These are phyloP conservation scores for Pseudopipra pipra DNA, from an alignment of 2,113 vertebrate species.

Conservation along the genomic window DNA sequence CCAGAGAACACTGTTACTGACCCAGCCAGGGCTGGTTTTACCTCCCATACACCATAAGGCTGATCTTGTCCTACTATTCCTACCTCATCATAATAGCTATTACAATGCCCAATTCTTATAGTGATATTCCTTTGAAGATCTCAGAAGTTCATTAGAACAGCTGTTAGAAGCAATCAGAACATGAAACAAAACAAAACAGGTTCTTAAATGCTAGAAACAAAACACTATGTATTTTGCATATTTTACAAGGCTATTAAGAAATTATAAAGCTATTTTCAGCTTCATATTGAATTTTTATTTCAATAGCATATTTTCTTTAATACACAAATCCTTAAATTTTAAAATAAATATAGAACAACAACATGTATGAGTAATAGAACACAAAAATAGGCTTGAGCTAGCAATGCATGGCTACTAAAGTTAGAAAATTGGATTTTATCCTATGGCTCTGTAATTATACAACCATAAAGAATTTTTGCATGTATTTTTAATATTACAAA, in stretches of 20 bases:
- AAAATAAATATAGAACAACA: background rate
- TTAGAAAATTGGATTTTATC: background rate
- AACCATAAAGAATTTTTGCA: background rate
- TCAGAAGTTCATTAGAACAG: background rate
- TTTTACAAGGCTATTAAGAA: background rate
- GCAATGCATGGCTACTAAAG: background rate
- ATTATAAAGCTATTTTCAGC: background rate
- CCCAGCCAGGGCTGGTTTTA: background rate
- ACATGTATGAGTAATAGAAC: background rate
- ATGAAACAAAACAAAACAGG: background rate
- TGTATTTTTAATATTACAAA: background rate
- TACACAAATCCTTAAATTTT: background rate
- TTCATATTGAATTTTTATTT: background rate
- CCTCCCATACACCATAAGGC: background rate
- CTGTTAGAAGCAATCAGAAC: background rate
- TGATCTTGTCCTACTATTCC: background rate
- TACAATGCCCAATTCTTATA: background rate
- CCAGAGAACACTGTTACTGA: background rate
- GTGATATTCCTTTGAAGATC: background rate
- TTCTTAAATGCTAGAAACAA: background rate
- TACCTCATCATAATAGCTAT: background rate
- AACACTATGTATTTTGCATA: background rate
- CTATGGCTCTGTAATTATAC: background rate
- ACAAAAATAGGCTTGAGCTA: background rate
- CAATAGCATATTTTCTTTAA: background rate